Evolutionary conservation across 2,797 vertebrate species (phyloP).

Genomic region (Bovichtus variegatus): DNA sequence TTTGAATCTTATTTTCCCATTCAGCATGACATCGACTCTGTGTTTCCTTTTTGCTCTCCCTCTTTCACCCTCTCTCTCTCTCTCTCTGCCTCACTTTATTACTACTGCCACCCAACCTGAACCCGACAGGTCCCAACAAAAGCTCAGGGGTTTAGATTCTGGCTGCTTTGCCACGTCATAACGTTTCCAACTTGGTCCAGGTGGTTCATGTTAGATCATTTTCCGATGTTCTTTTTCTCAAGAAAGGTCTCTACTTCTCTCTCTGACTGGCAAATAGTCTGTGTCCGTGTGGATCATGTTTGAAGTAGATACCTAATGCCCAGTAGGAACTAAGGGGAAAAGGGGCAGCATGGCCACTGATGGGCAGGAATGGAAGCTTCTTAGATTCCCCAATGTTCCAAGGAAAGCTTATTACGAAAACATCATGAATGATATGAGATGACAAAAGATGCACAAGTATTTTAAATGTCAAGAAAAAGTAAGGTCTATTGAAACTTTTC

Average conservation of each 20-base stretch:
- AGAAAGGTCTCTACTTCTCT: not conserved
- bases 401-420: no score
- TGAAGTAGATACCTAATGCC: no score
- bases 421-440: no score
- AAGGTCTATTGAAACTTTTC: no score
- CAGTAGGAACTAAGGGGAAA: no score
- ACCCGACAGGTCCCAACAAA: no score
- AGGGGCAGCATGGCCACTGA: no score
- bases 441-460: no score
- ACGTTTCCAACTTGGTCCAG: not conserved
- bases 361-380: no score
- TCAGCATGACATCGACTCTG: constrained; percentile 4
- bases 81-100: not conserved
- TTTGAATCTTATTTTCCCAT: constrained; percentile 4
- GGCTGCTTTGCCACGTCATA: not conserved
- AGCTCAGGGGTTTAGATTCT: not conserved
- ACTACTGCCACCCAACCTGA: not conserved
- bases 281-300: not conserved
- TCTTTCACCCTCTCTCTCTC: not conserved
- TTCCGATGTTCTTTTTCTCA: not conserved
- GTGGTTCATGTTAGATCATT: not conserved
- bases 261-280: not conserved
- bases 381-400: no score
- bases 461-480: no score
- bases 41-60: not conserved